These are phyloP conservation scores for Mixornis gularis DNA, from an alignment of 2,113 vertebrate genomes.

Conservation along the genomic window DNA sequence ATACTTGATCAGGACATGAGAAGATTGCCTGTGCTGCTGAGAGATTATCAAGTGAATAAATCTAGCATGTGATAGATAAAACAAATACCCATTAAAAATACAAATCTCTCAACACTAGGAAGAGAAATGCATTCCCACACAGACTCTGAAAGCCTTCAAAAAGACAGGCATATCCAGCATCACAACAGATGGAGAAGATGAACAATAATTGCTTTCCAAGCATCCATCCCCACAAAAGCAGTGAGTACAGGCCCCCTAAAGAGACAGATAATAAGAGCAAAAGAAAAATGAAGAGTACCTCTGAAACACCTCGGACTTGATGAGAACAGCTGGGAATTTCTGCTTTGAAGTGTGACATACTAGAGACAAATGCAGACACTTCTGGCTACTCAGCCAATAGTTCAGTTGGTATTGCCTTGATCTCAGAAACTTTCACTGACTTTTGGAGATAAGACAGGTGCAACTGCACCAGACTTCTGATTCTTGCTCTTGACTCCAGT, in stretches of 20 bases:
- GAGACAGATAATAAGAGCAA: conserved; percentile 9
- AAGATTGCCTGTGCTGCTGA: not conserved
- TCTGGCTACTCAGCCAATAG: not conserved
- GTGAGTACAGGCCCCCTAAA: not conserved
- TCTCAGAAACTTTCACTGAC: not conserved
- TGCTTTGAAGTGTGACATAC: not conserved
- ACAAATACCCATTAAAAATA: conserved; percentile 60
- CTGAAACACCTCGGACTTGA: not conserved
- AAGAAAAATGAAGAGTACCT: not conserved
- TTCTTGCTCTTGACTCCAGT: not conserved
- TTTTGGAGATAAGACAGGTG: not conserved
- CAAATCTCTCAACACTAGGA: conserved; percentile 14
- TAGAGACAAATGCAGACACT: not conserved
- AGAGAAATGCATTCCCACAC: conserved; percentile 17
- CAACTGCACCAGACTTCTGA: not conserved
- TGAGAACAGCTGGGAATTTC: not conserved
- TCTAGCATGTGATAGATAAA: conserved; percentile 44
- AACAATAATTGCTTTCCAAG: conserved; percentile 44
- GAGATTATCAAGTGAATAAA: conserved; percentile 48
- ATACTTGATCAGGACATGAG: not conserved
- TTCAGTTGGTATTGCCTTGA: not conserved
- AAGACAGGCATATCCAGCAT: not conserved
- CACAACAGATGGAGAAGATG: conserved; percentile 32
- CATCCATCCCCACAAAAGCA: conserved; percentile 4
- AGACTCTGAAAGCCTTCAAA: not conserved